A percentile compares a stretch with the other conserved stretches of the same genome.
phyloP scores from a whole-genome alignment of 2,113 vertebrate genomes.

The Thomomys bottae region DNA sequence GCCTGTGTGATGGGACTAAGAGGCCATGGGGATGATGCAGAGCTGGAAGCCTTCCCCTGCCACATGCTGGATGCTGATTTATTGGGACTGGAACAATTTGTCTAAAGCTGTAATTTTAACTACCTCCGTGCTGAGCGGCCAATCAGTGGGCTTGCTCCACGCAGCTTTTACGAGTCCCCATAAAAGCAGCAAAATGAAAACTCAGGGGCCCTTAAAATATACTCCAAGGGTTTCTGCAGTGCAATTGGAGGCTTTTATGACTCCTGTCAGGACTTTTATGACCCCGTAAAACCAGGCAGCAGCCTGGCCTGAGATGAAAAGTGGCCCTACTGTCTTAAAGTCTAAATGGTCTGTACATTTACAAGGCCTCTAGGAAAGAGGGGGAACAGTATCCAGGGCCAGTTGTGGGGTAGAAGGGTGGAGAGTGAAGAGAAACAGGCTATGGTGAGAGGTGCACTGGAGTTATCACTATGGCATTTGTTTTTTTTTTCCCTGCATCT shows the following conservation, averaged over 20 bases:
- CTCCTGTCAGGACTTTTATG: constrained; percentile 91
- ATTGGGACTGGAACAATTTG: constrained; percentile 90
- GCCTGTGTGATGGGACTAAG: background rate
- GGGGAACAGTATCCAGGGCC: no score
- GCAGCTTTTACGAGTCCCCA: constrained; percentile 89
- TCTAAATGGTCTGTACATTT: constrained; percentile 87
- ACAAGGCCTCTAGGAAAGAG: constrained; percentile 80
- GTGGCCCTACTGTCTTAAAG: constrained; percentile 86
- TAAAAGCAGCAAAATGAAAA: constrained; percentile 93
- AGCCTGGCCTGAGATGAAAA: constrained; percentile 86
- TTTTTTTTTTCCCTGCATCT: background rate
- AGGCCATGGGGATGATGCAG: accelerated
- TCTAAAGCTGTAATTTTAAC: constrained; percentile 91
- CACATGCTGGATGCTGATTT: constrained; percentile 84
- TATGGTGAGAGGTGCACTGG: accelerated
- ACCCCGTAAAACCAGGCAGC: constrained; percentile 89
- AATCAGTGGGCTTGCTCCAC: constrained; percentile 84
- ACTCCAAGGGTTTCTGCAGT: constrained; percentile 89
- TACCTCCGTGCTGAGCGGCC: constrained; percentile 87
- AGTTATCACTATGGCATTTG: accelerated
- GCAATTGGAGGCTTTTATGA: constrained; percentile 91
- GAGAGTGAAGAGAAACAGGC: background rate
- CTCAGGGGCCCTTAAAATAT: constrained; percentile 93
- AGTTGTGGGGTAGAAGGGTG: background rate
- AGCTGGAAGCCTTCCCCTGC: constrained; percentile 51